Percentiles rank a stretch among this genome's conserved stretches.
phyloP scores from a whole-genome alignment of 1,140 invertebrate species.

The Whitmania pigra region DNA sequence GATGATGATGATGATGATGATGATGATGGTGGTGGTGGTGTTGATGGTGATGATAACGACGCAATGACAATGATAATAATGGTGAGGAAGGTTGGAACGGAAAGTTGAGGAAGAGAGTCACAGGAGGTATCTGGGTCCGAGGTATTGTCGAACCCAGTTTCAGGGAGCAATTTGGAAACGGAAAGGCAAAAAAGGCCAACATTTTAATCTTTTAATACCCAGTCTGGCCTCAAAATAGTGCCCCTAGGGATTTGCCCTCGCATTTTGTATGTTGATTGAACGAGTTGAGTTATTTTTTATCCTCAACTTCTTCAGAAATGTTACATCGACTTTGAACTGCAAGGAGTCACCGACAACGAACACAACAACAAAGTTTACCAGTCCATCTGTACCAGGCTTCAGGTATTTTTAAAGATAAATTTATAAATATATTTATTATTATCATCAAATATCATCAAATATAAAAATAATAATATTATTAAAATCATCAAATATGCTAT shows the following conservation, averaged over 20 bases:
- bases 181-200: not conserved
- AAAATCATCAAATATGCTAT: too few species aligned
- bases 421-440: slow-evolving; percentile 3
- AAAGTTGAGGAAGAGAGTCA: too few species aligned
- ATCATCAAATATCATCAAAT: too few species aligned
- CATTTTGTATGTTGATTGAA: not conserved
- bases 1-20: not conserved
- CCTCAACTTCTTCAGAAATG: slow-evolving; percentile 65
- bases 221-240: not conserved
- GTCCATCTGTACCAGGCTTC: slow-evolving; percentile 77
- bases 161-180: not conserved
- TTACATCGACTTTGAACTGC: slow-evolving; percentile 94
- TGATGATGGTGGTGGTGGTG: not conserved
- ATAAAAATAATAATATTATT: too few species aligned
- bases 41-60: not conserved
- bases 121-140: too few species aligned
- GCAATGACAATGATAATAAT: too few species aligned
- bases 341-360: slow-evolving; percentile 94
- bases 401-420: slow-evolving; percentile 49
- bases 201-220: not conserved
- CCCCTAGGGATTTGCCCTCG: not conserved
- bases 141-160: not conserved
- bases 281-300: slow-evolving; percentile 26
- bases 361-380: slow-evolving; percentile 94
- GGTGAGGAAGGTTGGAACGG: too few species aligned